A percentile compares a stretch with the other conserved stretches of the same genome.
phyloP scores from a whole-genome alignment of 1,140 invertebrate genomes.

The Battus philenor region DNA sequence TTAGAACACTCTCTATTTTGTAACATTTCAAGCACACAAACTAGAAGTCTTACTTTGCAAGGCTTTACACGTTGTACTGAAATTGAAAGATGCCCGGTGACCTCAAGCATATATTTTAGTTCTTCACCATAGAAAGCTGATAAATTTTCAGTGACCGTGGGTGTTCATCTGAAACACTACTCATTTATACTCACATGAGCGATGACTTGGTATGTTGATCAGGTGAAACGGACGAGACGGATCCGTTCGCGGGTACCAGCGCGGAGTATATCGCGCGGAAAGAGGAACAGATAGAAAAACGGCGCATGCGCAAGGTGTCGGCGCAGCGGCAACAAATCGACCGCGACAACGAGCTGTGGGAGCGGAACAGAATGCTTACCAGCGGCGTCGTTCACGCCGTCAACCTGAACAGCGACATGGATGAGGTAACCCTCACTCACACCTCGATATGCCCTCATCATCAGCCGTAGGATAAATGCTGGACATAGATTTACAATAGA shows the following conservation, averaged over 20 bases:
- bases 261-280: constrained; percentile 94
- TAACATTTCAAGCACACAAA: too few species aligned
- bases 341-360: constrained; percentile 99
- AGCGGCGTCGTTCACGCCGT: constrained; percentile 95
- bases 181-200: too few species aligned
- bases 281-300: constrained; percentile 93
- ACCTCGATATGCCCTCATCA: background rate
- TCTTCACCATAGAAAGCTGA: too few species aligned
- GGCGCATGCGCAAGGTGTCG: constrained; percentile 93
- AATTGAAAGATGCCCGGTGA: too few species aligned
- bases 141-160: too few species aligned
- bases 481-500: background rate
- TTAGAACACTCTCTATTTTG: too few species aligned
- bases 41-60: too few species aligned
- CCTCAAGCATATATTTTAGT: too few species aligned
- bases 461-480: background rate
- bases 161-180: too few species aligned
- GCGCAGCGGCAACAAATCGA: constrained; percentile 96
- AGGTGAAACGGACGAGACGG: constrained; percentile 93
- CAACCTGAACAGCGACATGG: constrained; percentile 94
- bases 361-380: constrained; percentile 97
- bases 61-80: too few species aligned
- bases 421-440: constrained; percentile 84
- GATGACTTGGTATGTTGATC: too few species aligned
- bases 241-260: constrained; percentile 93